These are phyloP conservation scores for Gymnocheta viridis DNA, from an alignment of 2,888 invertebrate genomes.

Conservation along the genomic window DNA sequence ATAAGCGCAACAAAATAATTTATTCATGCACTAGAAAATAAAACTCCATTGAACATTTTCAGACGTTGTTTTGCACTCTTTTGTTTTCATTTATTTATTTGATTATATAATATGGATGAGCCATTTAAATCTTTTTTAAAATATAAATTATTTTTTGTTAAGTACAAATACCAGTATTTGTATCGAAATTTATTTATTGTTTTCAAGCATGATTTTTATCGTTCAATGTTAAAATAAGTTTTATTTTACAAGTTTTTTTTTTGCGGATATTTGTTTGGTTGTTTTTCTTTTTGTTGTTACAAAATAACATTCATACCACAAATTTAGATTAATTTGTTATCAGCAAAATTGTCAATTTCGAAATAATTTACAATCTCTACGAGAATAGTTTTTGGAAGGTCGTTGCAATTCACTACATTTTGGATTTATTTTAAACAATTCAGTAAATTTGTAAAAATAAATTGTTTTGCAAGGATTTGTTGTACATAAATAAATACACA, in stretches of 20 bases:
- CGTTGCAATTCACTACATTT: too few species aligned
- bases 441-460: slow-evolving; percentile 11
- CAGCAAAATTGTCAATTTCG: slow-evolving; percentile 16
- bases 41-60: not conserved
- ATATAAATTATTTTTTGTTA: not conserved
- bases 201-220: slow-evolving; percentile 33
- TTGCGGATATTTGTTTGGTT: not conserved
- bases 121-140: not conserved
- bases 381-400: not conserved
- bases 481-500: too few species aligned
- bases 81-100: not conserved
- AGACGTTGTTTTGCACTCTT: not conserved
- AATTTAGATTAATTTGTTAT: slow-evolving; percentile 31
- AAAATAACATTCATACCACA: not conserved
- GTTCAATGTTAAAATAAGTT: slow-evolving; percentile 13
- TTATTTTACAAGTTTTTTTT: slow-evolving; percentile 23
- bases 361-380: slow-evolving; percentile 22
- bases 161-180: not conserved
- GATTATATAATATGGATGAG: not conserved
- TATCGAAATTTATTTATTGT: slow-evolving; percentile 29
- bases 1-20: not conserved
- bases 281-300: not conserved
- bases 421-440: too few species aligned
- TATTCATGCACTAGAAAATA: too few species aligned
- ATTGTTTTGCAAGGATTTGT: not conserved